These are phyloP conservation scores for Agonum fuliginosum DNA, from an alignment of 2,888 invertebrate species.

Conservation along the genomic window DNA sequence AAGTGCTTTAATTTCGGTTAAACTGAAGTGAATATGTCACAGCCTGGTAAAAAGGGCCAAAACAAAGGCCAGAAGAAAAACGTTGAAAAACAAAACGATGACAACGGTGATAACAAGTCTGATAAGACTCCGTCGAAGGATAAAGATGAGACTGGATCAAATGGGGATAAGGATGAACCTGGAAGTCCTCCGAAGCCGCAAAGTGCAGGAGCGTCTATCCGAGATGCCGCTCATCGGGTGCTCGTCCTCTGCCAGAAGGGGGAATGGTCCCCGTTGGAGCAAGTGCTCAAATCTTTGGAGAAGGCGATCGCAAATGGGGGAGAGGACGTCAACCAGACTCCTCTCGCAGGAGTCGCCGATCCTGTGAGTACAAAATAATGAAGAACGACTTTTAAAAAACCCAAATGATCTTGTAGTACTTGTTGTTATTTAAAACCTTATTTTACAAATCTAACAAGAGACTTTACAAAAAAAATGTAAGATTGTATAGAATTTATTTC, in stretches of 20 bases:
- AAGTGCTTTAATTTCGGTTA: conserved; percentile 53
- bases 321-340: conserved; percentile 84
- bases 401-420: too few relatives aligned
- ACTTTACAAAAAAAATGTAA: too few relatives aligned
- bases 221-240: conserved; percentile 86
- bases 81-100: conserved; percentile 74
- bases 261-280: conserved; percentile 94
- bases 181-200: conserved; percentile 80
- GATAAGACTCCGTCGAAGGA: conserved; percentile 68
- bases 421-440: too few relatives aligned
- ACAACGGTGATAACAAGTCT: conserved; percentile 39
- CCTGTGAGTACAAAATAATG: conserved; percentile 83
- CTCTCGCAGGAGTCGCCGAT: conserved; percentile 87
- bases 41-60: conserved; percentile 79
- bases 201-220: conserved; percentile 86
- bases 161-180: conserved; percentile 61
- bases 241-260: conserved; percentile 87
- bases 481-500: too few relatives aligned
- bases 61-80: conserved; percentile 77
- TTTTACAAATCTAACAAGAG: too few relatives aligned
- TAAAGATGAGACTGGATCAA: conserved; percentile 65
- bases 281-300: conserved; percentile 89
- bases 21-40: conserved; percentile 76
- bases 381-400: too few relatives aligned
- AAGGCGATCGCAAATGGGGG: conserved; percentile 84